Conservation (phyloP, 1,140 invertebrate genomes). For the Macrocentrus cingulum region DNA sequence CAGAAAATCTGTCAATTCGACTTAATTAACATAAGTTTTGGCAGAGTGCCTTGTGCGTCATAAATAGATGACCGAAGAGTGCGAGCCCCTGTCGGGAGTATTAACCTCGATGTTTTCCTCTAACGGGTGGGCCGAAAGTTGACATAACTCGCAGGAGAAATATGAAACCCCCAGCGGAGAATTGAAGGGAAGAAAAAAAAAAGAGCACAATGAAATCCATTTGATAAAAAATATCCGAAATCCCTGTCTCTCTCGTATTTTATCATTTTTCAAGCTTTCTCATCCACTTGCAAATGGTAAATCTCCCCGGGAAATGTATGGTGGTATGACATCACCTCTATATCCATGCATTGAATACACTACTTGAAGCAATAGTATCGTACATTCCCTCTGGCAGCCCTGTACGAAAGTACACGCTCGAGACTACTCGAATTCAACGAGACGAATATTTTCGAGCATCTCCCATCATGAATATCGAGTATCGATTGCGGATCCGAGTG, state of each 20-base stretch:
- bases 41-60: conserved; percentile 47
- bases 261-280: too few species aligned
- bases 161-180: too few species aligned
- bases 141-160: too few species aligned
- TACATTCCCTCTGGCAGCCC: conserved; percentile 8
- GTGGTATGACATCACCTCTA: too few species aligned
- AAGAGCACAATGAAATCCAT: too few species aligned
- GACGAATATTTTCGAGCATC: conserved; percentile 17
- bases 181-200: not conserved
- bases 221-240: too few species aligned
- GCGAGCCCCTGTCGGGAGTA: conserved; percentile 45
- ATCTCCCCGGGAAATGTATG: too few species aligned
- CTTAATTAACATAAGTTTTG: conserved; percentile 55
- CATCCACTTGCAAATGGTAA: too few species aligned
- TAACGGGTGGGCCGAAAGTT: conserved; percentile 20
- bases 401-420: conserved; percentile 12
- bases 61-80: conserved; percentile 49
- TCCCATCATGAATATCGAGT: conserved; percentile 19
- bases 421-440: conserved; percentile 19
- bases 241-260: too few species aligned
- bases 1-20: conserved; percentile 44
- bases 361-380: conserved; percentile 5
- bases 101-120: conserved; percentile 50
- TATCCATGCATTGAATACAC: too few species aligned
- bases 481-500: not conserved